Percentiles rank a stretch among this genome's conserved stretches.
These are phyloP conservation scores for Luscinia luscinia DNA, from an alignment of 2,797 vertebrate genomes.

Conservation along the genomic window DNA sequence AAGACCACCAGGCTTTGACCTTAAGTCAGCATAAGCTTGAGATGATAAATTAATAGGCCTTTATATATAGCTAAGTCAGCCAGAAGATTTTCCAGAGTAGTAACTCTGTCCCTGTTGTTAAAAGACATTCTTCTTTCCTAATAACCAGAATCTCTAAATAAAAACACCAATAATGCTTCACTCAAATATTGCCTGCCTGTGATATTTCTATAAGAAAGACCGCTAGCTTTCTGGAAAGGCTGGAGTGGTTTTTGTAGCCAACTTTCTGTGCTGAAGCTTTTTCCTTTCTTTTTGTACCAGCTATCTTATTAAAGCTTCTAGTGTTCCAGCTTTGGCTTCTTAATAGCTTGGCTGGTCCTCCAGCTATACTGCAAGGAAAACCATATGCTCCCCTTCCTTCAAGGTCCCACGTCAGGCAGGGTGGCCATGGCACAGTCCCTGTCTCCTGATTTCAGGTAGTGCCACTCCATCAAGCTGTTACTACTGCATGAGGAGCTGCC, in stretches of 20 bases:
- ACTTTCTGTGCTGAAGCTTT: neutral
- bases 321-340: neutral
- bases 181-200: neutral
- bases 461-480: neutral
- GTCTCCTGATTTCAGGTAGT: neutral
- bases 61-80: neutral
- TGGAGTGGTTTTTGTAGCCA: neutral
- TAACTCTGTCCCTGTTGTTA: neutral
- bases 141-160: neutral
- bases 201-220: neutral
- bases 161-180: neutral
- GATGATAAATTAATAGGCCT: conserved; percentile 16
- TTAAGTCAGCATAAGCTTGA: neutral
- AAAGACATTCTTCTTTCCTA: neutral
- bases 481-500: neutral
- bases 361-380: neutral
- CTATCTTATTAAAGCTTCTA: neutral
- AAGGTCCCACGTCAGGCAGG: neutral
- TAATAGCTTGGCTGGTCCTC: neutral
- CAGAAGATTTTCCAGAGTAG: conserved; percentile 8
- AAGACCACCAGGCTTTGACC: neutral
- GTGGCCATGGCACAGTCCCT: neutral
- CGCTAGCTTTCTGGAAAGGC: neutral
- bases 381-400: neutral
- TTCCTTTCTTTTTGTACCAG: neutral